A percentile compares a stretch with the other conserved stretches of the same genome.
These are phyloP conservation scores for Sminthurinus signatus DNA, from an alignment of 1,140 invertebrate genomes.

Conservation along the genomic window DNA sequence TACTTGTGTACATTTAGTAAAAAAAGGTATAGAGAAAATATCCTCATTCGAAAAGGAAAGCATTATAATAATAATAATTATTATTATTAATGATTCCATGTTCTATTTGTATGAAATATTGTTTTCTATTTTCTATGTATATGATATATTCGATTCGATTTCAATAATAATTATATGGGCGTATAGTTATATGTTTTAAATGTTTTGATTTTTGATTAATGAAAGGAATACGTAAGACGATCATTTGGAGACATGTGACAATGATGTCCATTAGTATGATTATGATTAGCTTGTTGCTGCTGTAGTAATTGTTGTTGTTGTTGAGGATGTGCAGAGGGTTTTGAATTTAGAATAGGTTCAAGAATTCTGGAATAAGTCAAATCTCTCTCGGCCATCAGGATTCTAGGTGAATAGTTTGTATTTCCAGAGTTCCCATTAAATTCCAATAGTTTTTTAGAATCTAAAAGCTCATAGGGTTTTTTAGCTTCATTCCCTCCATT, in stretches of 20 bases:
- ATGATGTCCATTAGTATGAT: not conserved
- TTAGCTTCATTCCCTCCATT: constrained; percentile 4
- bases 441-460: constrained; percentile 18
- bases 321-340: constrained; percentile 12
- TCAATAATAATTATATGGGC: not conserved
- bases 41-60: too few species aligned
- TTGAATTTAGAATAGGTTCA: constrained; percentile 35
- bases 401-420: constrained; percentile 28
- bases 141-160: not conserved
- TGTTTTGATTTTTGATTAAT: too few species aligned
- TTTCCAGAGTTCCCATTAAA: constrained; percentile 15
- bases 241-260: constrained; percentile 32
- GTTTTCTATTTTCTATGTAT: not conserved
- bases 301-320: constrained; percentile 13
- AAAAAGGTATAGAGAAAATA: too few species aligned
- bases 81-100: not conserved
- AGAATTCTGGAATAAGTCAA: constrained; percentile 37
- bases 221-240: constrained; percentile 35
- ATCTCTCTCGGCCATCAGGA: constrained; percentile 36
- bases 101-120: not conserved
- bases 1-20: too few species aligned
- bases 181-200: not conserved
- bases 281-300: not conserved
- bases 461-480: constrained; percentile 34
- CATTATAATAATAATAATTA: too few species aligned